A percentile compares a stretch with the other conserved stretches of the same genome.
Evolutionary conservation across 2,888 invertebrate species (phyloP).

Genomic region (Aphodius sticticus): DNA sequence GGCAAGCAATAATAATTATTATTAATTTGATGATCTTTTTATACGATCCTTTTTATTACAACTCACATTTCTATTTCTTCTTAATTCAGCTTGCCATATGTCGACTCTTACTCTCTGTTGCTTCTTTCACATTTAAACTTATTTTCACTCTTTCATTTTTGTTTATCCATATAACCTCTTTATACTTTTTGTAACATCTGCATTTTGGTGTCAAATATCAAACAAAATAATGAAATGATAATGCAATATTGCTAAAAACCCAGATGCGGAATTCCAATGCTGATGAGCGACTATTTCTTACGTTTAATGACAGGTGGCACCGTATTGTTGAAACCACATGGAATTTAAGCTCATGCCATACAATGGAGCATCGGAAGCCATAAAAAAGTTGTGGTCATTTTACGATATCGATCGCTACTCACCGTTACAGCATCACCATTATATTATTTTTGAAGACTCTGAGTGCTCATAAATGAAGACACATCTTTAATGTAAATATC

Average conservation of each 20-base stretch:
- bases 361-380: slow-evolving; percentile 4
- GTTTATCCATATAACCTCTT: too few relatives aligned
- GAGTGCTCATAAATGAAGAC: neutral
- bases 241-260: neutral
- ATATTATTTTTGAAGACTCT: neutral
- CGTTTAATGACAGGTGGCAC: neutral
- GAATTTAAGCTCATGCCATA: neutral
- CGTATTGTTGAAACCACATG: neutral
- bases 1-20: too few relatives aligned
- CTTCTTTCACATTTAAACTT: too few relatives aligned
- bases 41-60: too few relatives aligned
- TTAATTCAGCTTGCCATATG: too few relatives aligned
- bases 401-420: neutral
- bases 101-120: too few relatives aligned
- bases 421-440: neutral
- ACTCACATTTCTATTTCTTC: too few relatives aligned
- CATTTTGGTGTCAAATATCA: neutral
- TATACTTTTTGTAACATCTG: too few relatives aligned
- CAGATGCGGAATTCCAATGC: neutral
- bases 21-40: too few relatives aligned
- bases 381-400: neutral
- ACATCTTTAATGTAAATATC: too few relatives aligned
- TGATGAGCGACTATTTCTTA: neutral
- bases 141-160: too few relatives aligned
- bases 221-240: neutral